Conservation (phyloP, 1,140 invertebrate genomes). For the Bombus confusus region DNA sequence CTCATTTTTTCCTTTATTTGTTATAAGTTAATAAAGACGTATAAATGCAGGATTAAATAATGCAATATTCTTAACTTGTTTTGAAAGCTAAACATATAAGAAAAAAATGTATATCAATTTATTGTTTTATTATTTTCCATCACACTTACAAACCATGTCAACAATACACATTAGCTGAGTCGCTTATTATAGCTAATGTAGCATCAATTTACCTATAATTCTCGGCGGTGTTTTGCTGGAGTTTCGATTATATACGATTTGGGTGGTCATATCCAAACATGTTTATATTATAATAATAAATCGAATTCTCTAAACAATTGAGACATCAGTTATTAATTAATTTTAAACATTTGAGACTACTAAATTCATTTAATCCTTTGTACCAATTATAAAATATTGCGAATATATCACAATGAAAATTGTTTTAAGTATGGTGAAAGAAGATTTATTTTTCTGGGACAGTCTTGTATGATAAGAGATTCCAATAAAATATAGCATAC, state of each 20-base stretch:
- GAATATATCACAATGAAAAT: conserved; percentile 17
- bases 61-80: conserved; percentile 61
- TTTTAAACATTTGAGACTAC: conserved; percentile 18
- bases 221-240: conserved; percentile 30
- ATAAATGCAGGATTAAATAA: conserved; percentile 75
- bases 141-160: conserved; percentile 66
- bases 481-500: conserved; percentile 15
- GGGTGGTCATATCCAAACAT: conserved; percentile 46
- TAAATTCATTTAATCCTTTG: conserved; percentile 10
- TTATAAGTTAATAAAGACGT: conserved; percentile 70
- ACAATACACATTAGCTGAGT: conserved; percentile 61
- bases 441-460: conserved; percentile 26
- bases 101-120: conserved; percentile 69
- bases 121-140: conserved; percentile 69
- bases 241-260: conserved; percentile 63
- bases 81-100: conserved; percentile 61
- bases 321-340: conserved; percentile 41
- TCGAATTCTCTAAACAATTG: conserved; percentile 37
- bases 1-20: conserved; percentile 62
- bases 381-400: conserved; percentile 34
- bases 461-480: conserved; percentile 48
- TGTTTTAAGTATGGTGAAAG: conserved; percentile 1
- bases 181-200: conserved; percentile 58
- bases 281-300: conserved; percentile 49
- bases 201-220: conserved; percentile 56